These are phyloP conservation scores for Machaerirhynchus nigripectus DNA, from an alignment of 2,113 vertebrate species.

Conservation along the genomic window DNA sequence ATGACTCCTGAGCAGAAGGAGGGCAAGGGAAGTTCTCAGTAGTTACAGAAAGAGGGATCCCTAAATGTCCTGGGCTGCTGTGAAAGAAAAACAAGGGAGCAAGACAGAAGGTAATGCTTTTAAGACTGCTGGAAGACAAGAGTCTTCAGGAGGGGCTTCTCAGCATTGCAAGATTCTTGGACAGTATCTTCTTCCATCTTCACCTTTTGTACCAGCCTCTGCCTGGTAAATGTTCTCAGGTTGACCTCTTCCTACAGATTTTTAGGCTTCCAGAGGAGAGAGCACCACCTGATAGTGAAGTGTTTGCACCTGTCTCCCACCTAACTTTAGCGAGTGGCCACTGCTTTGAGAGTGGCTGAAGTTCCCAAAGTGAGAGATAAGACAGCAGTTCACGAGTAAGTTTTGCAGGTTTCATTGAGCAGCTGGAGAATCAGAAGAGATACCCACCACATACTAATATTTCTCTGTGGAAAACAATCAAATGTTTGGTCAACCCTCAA, in stretches of 20 bases:
- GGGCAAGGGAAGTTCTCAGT: neutral
- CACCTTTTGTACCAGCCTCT: neutral
- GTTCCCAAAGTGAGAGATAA: neutral
- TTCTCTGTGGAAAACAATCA: neutral
- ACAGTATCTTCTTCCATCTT: neutral
- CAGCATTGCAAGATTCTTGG: neutral
- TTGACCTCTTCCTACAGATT: neutral
- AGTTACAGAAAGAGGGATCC: neutral
- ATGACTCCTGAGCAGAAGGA: neutral
- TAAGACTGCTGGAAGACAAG: neutral
- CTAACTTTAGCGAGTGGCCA: neutral
- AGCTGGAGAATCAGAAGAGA: neutral
- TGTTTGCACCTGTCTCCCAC: neutral
- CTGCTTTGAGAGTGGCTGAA: neutral
- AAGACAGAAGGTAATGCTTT: neutral
- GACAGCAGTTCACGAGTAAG: neutral
- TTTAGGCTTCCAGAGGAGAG: neutral
- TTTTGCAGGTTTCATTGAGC: neutral
- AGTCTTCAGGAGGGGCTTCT: neutral
- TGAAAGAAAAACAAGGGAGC: neutral
- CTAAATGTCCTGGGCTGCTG: neutral
- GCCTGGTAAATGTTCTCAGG: neutral
- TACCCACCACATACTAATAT: neutral
- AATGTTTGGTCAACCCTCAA: neutral
- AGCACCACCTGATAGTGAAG: neutral